Evolutionary conservation across 37 sponge, comb jelly and placozoan genomes (phyloP).

Genomic region (Halichondria panicea): DNA sequence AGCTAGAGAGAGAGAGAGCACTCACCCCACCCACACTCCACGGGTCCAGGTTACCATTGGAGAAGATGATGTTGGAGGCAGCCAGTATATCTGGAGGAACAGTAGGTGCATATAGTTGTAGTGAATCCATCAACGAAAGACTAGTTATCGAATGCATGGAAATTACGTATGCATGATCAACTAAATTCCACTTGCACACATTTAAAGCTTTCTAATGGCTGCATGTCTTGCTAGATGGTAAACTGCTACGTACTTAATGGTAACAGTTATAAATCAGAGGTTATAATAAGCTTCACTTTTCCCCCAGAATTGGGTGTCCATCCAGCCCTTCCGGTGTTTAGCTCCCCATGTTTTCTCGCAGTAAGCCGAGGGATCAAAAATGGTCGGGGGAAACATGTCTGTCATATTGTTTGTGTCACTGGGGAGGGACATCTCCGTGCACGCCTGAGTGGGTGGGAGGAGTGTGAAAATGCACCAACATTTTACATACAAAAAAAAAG

Average conservation of each 20-base stretch:
- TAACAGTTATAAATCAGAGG: too few relatives aligned
- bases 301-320: slow-evolving; percentile 61
- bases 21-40: slow-evolving; percentile 89
- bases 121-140: background rate
- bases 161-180: background rate
- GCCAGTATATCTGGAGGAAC: slow-evolving; percentile 42
- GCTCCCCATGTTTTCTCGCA: slow-evolving; percentile 55
- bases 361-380: slow-evolving; percentile 38
- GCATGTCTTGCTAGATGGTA: too few relatives aligned
- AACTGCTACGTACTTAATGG: too few relatives aligned
- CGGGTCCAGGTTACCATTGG: slow-evolving; percentile 89
- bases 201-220: background rate
- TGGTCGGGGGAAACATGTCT: slow-evolving; percentile 86
- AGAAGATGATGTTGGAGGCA: slow-evolving; percentile 89
- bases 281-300: slow-evolving; percentile 35
- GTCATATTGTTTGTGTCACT: slow-evolving; percentile 75
- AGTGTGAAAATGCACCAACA: too few relatives aligned
- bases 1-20: background rate
- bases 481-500: too few relatives aligned
- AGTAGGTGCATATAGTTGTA: too few relatives aligned
- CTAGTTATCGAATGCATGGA: background rate
- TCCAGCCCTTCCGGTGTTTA: slow-evolving; percentile 40
- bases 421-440: slow-evolving; percentile 78
- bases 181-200: background rate
- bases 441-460: slow-evolving; percentile 52